Base-by-base conservation (phyloP, 2,888 invertebrate species). In the Adela reaumurella region DNA sequence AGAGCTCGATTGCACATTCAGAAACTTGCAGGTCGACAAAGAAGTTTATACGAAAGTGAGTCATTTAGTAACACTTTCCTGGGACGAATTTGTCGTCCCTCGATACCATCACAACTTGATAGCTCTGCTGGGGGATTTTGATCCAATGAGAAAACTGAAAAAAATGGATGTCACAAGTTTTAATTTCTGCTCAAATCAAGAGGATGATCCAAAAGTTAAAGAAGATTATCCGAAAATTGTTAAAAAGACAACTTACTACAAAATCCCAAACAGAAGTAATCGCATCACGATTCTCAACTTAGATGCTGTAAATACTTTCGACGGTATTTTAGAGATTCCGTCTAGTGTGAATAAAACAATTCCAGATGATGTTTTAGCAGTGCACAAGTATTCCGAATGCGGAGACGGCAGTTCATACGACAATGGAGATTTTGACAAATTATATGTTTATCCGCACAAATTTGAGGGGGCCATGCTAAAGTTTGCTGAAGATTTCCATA, bases 61-160 rank as follows among this genome's bases (percentile, higher is more conserved):
- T 54, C 81, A 81, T 63, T 80, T 79, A 0, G 68, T 79, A 50
- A 77, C 83, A 0, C 60, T 87, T 29, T 77, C 84, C 0, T 84
- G 86, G 81, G 83, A 87, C 57, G 87, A 89, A 56, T 88, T 83
- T 56, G 60, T 88, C 46, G 83, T 86, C 28, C 83, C 87, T 2
- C 71, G 81, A 52, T 73, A 81, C 45, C 82, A 84, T 56, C 78
- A 73, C 53, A 79, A 74, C 24, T 61, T 86, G 1, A 74, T 76
- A 52, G 78, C 79, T 46, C 66, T 86, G 43, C 59, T 86, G 45
- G 68, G 69, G 50, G 81, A 83, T 52, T 74, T 80, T 54, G 79
- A 83, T 58, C 70, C 74, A 5, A 69, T 65, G 41, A 67, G 73
- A 54, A 67, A 67, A 50, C 54, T 70, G 16, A 62, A 65, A 49